Conservation (phyloP, 2,888 invertebrate genomes). For the Noctua fimbriata region DNA sequence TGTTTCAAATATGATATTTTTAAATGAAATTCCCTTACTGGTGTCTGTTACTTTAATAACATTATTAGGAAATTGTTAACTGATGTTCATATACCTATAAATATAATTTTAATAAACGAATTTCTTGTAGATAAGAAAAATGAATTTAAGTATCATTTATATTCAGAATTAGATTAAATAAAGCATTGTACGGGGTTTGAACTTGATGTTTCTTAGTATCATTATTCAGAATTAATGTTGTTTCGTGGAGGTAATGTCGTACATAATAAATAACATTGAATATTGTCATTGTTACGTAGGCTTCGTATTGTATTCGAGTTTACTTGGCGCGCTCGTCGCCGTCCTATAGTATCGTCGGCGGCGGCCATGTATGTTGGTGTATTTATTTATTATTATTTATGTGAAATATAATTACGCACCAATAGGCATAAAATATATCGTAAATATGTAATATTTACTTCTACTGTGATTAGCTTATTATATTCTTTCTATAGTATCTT, state of each 20-base stretch:
- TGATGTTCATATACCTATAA: constrained; percentile 77
- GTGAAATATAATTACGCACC: constrained; percentile 77
- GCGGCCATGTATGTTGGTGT: constrained; percentile 60
- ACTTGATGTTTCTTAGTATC: constrained; percentile 85
- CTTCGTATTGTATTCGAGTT: constrained; percentile 78
- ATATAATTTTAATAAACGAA: constrained; percentile 82
- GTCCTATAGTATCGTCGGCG: constrained; percentile 54
- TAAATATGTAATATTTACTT: constrained; percentile 88
- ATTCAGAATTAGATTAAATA: constrained; percentile 79
- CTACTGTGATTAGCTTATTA: constrained; percentile 87
- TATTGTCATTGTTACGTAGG: constrained; percentile 80
- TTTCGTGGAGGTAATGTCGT: constrained; percentile 80
- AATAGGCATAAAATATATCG: constrained; percentile 80
- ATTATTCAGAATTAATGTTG: constrained; percentile 82
- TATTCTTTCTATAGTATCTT: constrained; percentile 82
- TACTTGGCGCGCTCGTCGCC: constrained; percentile 57
- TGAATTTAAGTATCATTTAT: constrained; percentile 82
- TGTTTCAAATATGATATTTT: constrained; percentile 76
- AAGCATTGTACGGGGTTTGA: constrained; percentile 82
- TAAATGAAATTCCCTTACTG: constrained; percentile 80
- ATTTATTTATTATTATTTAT: constrained; percentile 69
- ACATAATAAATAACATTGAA: constrained; percentile 75
- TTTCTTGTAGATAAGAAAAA: constrained; percentile 85
- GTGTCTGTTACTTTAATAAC: constrained; percentile 84
- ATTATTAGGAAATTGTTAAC: constrained; percentile 84